Base-by-base conservation (phyloP, 2,888 invertebrate species). In the Idaea straminata region DNA sequence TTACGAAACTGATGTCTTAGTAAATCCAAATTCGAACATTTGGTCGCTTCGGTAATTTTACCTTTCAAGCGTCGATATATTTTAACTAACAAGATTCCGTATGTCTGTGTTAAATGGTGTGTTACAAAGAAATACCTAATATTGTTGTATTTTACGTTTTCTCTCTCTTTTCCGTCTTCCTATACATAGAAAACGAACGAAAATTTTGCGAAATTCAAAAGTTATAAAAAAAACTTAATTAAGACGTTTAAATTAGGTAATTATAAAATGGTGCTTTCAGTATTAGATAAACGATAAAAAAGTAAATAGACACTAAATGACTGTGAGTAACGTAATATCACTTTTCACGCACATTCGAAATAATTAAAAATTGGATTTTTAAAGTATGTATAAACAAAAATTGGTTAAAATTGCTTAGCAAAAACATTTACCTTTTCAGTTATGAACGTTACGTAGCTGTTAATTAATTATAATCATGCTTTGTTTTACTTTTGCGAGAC, bases 181-280 rank as follows among this genome's bases (percentile, higher is more conserved):
- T 47, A 13, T 13, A 47, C 47, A 47, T 10, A 47, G 68, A 70
- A 64, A 61, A 66, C 66, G 63, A 68, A 66, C 66, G 61, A 70
- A 59, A 71, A 71, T 67, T 63, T 71, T 65, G 64, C 73, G 66
- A 80, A 82, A 83, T 84, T 83, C 81, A 79, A 83, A 84, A 83
- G 82, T 69, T 61, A 65, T 66, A 61, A 68, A 68, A 71, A 61
- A 34, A 59, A 64, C 62, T 64, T 47, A 65, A 62, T 65, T 38
- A 57, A 66, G 68, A 67, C 62, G 63, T 62, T 69, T 63, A 71
- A 65, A 71, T 83, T 83, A 82, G 79, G 76, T 83, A 83, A 82
- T 80, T 76, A 79, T 76, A 69, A 82, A 87, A 91, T 92, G 92
- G 92, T 92, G 92, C 92, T 92, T 91, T 83, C 91, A 90, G 92